Evolutionary conservation across 2,113 vertebrate genomes (phyloP), one percentile per base, ranked within the genome.

Genomic region (Phasianus colchicus): DNA sequence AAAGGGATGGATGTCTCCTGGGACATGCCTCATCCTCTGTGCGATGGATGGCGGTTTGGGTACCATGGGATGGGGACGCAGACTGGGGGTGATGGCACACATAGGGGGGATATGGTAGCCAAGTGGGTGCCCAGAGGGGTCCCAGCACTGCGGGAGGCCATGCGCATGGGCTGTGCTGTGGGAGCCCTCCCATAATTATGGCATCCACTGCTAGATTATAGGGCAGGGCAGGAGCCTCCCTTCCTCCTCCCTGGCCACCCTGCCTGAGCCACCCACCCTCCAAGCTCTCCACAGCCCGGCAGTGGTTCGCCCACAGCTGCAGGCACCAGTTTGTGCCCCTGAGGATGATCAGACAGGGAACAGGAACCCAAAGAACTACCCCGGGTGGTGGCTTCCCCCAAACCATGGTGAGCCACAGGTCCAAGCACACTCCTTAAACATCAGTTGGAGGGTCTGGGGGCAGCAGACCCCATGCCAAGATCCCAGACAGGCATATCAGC

Each of bases 161-260:
- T 0, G 3, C 45, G 86, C 48, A 1, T 15, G 3, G 87, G 84
- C 67, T 36, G 3, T 9, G 64, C 76, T 2, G 5, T 65, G 52
- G 64, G 73, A 91, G 85, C 85, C 55, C 60, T 74, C 82, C 73
- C 60, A 0, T 89, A 93, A 94, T 96, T 96, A 93, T 55, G 36
- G 85, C 77, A 81, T 94, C 85, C n/a, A 1, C 90, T 61, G 17
- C 82, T 91, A 89, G 91, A 96, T 94, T 94, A 91, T 1, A 94
- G 81, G 86, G 87, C 52, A 78, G 57, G 78, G 74, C 38, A 0
- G 8, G 71, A 95, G 58, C 72, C 73, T 84, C 80, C 86, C 91
- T 86, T 80, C 81, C 78, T 72, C 91, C 63, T 86, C 79, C 83
- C 91, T 0, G 77, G 90, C 91, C 93, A 91, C 96, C 92, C 94